Conservation (phyloP, 2,113 vertebrate species). For the Puffinus mauretanicus region DNA sequence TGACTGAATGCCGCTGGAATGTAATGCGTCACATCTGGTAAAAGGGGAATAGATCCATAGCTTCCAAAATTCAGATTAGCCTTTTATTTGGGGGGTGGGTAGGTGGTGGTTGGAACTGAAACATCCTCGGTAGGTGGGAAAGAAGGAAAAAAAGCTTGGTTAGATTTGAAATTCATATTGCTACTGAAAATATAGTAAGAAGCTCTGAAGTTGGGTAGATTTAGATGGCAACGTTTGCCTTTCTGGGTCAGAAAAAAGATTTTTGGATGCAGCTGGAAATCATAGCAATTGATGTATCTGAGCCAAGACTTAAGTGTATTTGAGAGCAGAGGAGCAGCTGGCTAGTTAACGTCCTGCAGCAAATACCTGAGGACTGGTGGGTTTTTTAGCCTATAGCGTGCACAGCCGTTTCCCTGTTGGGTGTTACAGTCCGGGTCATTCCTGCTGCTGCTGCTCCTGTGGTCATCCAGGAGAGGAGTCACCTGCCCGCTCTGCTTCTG, state of each 20-base stretch:
- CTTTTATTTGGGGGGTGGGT: background rate
- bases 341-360: background rate
- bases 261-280: slow-evolving; percentile 20
- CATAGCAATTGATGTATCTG: background rate
- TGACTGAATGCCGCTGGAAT: slow-evolving; percentile 56
- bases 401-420: background rate
- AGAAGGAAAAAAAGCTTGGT: background rate
- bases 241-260: background rate
- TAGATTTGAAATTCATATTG: background rate
- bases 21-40: slow-evolving; percentile 53
- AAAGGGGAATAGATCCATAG: background rate
- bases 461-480: background rate
- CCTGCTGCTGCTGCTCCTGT: background rate
- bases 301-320: background rate
- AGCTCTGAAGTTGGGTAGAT: background rate
- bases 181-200: background rate
- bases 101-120: background rate
- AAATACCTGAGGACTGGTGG: background rate
- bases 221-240: background rate
- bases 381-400: background rate
- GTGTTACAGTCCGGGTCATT: accelerated
- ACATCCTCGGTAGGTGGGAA: background rate
- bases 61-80: background rate
- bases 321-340: background rate
- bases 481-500: background rate